Percentiles rank a stretch among this genome's conserved stretches.
These are phyloP conservation scores for Gnathonemus longibarbis DNA, from an alignment of 2,113 vertebrate genomes.

Conservation along the genomic window DNA sequence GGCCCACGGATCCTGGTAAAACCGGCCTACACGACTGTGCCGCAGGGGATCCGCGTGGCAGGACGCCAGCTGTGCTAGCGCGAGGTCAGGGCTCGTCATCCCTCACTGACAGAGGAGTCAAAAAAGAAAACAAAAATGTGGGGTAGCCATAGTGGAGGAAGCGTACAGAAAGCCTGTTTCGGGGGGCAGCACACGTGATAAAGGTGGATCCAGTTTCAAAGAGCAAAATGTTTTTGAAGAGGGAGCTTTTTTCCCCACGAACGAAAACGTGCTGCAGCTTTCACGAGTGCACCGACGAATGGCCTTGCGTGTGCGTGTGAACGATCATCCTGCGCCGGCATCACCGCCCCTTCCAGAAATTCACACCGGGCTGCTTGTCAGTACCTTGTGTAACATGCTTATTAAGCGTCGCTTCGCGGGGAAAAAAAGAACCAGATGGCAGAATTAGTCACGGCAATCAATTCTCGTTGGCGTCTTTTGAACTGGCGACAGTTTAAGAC, in stretches of 20 bases:
- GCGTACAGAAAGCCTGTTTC: background rate
- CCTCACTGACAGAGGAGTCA: background rate
- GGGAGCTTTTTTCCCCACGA: background rate
- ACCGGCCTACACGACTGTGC: background rate
- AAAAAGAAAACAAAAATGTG: conserved; percentile 21
- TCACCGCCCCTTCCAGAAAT: conserved; percentile 35
- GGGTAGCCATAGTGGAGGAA: background rate
- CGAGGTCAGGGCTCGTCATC: conserved; percentile 23
- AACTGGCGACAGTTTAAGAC: conserved; percentile 55
- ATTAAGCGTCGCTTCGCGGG: conserved; percentile 51
- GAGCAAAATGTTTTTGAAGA: background rate
- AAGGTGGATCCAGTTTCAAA: conserved; percentile 8
- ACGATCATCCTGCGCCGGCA: conserved; percentile 26
- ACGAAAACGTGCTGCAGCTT: background rate
- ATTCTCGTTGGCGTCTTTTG: conserved; percentile 56
- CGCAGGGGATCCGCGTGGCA: conserved; percentile 19
- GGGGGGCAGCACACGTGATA: background rate
- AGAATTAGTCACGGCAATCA: conserved; percentile 61
- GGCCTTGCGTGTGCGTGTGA: conserved; percentile 27
- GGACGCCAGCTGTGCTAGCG: conserved; percentile 31
- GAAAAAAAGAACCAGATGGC: conserved; percentile 62
- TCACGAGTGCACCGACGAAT: background rate
- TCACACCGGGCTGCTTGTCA: conserved; percentile 40
- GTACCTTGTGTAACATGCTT: conserved; percentile 50
- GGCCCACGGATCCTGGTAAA: background rate